Evolutionary conservation across 2,113 vertebrate species (phyloP), one percentile per base, ranked within the genome.

Genomic region (Cacatua alba): DNA sequence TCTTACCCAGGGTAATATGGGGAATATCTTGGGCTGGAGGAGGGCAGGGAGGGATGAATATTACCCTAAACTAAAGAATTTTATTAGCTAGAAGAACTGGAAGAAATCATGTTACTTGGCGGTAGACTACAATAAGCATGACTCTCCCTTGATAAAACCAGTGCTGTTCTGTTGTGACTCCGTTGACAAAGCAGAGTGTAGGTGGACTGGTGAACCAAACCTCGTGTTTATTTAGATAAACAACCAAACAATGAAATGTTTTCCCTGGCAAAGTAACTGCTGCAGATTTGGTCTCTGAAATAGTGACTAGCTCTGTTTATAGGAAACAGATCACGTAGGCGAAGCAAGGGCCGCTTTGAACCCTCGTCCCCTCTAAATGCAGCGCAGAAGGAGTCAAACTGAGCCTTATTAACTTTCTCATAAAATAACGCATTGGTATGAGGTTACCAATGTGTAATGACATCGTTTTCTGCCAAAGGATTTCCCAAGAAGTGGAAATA

Each of bases 401-500:
- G 28, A 63, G 20, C n/a, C 14, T 74, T 67, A 63, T 35, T 67
- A 5, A 9, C 29, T 80, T 80, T 41, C 41, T 94, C 6, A 48
- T 53, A 71, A 82, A 70, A 55, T 70, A 84, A 64, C 25, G 91
- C 88, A 35, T 39, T 57, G 39, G 16, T 81, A 55, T 86, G 67
- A 92, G 92, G 92, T 81, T 69, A 57, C 8, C 20, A 7, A n/a
- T 23, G 8, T 23, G 33, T 7, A 82, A 77, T 77, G 33, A 49
- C 67, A 26, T 37, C 3, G 72, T 95, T 96, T 95, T 19, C 49
- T 87, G 39, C 28, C n/a, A 86, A 85, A 92, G n/a, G 86, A 51
- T 79, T 95, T 74, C 75, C 65, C 78, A 69, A 85, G 76, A 82
- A 75, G 64, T 39, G 65, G 44, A 91, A 95, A 85, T 69, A 94